These are phyloP conservation scores for Theocolax elegans DNA, from an alignment of 1,140 invertebrate species.

Conservation along the genomic window DNA sequence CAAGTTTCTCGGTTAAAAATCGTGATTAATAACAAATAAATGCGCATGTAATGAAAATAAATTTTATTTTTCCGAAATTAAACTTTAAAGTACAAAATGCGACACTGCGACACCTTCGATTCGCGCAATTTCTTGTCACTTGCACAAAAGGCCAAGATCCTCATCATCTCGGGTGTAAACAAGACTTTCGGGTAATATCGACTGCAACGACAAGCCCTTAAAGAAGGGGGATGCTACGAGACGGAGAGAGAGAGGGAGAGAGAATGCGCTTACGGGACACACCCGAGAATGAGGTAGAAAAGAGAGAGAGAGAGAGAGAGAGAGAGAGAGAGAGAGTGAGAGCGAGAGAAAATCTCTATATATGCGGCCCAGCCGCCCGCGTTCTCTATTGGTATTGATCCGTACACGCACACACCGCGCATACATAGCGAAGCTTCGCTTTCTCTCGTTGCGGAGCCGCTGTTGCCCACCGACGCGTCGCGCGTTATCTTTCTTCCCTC, in stretches of 20 bases:
- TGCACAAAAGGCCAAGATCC: no score
- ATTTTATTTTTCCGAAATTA: no score
- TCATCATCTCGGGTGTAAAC: no score
- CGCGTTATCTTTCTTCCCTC: conserved; percentile 1
- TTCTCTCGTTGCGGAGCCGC: conserved; percentile 18
- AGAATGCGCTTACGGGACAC: conserved; percentile 48
- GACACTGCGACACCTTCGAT: no score
- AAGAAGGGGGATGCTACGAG: conserved; percentile 37
- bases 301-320: conserved; percentile 31
- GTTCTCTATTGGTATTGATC: conserved; percentile 55
- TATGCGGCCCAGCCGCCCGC: no score
- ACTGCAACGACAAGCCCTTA: neutral
- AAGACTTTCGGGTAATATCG: conserved; percentile 22
- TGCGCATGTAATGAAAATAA: no score
- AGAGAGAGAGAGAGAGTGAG: conserved; percentile 36
- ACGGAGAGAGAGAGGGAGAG: conserved; percentile 13
- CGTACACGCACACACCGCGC: conserved; percentile 43
- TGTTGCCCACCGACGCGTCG: conserved; percentile 16
- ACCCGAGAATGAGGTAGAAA: conserved; percentile 46
- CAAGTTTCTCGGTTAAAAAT: no score
- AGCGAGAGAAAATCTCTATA: conserved; percentile 48
- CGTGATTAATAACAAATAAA: no score
- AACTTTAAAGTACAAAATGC: no score
- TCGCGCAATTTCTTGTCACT: no score
- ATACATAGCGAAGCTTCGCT: neutral